These are phyloP conservation scores for Caprella mutica DNA, from an alignment of 2,888 invertebrate genomes.

Conservation along the genomic window DNA sequence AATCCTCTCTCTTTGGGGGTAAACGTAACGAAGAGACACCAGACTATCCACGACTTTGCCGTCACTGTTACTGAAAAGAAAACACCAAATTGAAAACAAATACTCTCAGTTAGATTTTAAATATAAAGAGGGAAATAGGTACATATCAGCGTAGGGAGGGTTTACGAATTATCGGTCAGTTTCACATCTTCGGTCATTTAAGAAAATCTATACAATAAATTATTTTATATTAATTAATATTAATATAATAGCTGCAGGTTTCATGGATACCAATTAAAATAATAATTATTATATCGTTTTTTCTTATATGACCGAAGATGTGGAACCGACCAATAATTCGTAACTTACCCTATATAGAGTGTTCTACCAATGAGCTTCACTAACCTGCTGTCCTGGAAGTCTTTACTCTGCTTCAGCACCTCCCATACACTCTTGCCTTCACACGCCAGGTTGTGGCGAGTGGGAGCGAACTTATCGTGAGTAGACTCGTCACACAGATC, in stretches of 20 bases:
- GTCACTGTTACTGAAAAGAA: constrained; percentile 24
- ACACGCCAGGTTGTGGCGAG: constrained; percentile 40
- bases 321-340: background rate
- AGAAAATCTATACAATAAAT: no score
- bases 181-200: no score
- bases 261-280: no score
- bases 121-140: background rate
- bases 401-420: constrained; percentile 38
- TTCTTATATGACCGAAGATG: no score
- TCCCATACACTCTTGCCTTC: constrained; percentile 39
- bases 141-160: background rate
- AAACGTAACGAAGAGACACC: constrained; percentile 41
- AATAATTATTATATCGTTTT: no score
- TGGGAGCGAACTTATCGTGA: constrained; percentile 38
- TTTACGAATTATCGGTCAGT: no score
- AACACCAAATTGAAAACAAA: background rate
- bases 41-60: constrained; percentile 19
- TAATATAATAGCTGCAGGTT: no score
- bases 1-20: constrained; percentile 47
- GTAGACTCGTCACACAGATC: constrained; percentile 52
- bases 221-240: background rate
- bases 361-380: background rate
- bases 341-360: background rate
- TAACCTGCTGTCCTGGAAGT: constrained; percentile 37
- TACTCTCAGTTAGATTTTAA: background rate